These are phyloP conservation scores for Geodia barretti DNA, from an alignment of 37 sponge, comb jelly and placozoan genomes.

Conservation along the genomic window DNA sequence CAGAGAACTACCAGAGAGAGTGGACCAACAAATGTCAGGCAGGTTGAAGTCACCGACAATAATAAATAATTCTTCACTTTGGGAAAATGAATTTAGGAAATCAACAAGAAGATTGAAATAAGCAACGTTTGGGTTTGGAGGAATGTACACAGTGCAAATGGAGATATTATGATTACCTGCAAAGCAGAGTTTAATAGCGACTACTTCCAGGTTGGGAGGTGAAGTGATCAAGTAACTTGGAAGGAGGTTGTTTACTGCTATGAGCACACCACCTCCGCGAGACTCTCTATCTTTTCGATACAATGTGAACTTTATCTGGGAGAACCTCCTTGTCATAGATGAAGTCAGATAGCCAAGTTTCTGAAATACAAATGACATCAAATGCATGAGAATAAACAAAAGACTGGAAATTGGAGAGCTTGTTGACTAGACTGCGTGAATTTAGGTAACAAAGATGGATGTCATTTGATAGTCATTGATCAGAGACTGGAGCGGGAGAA, in stretches of 20 bases:
- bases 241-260: too few relatives aligned
- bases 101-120: neutral
- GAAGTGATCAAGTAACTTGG: too few relatives aligned
- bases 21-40: constrained; percentile 36
- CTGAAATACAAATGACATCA: constrained; percentile 14
- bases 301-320: constrained; percentile 6
- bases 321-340: constrained; percentile 33
- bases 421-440: constrained; percentile 37
- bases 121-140: constrained; percentile 7
- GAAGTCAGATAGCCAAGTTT: constrained; percentile 27
- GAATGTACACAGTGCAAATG: constrained; percentile 1
- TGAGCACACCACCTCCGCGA: constrained; percentile 39
- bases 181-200: too few relatives aligned
- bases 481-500: too few relatives aligned
- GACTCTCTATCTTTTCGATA: constrained; percentile 41
- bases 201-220: too few relatives aligned
- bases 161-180: too few relatives aligned
- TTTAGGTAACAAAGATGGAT: constrained; percentile 12
- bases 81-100: too few relatives aligned
- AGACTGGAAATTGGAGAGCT: constrained; percentile 4
- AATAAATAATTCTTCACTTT: neutral
- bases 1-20: neutral
- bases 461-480: too few relatives aligned
- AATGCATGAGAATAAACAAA: constrained; percentile 4
- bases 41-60: constrained; percentile 49